Conservation (phyloP, 64 coral and sea anemone species). For the Orbicella faveolata region DNA sequence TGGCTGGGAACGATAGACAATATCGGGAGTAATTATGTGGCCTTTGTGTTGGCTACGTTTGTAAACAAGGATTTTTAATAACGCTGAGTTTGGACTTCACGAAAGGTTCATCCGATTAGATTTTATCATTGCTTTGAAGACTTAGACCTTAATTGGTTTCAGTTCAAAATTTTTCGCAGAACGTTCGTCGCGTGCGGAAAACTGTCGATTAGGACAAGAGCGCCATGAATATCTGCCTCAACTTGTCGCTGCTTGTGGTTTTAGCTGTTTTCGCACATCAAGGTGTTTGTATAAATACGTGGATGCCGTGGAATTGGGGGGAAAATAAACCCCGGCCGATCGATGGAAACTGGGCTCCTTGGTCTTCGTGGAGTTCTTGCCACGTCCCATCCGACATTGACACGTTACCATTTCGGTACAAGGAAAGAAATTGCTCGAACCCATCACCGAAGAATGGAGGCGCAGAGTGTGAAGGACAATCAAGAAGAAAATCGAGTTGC, state of each 20-base stretch:
- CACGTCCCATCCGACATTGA: slow-evolving; percentile 27
- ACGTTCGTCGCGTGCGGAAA: neutral
- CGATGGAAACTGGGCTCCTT: slow-evolving; percentile 78
- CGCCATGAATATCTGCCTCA: neutral
- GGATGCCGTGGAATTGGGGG: slow-evolving; percentile 53
- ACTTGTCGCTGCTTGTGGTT: neutral
- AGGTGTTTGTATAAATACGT: slow-evolving; percentile 12
- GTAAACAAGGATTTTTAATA: slow-evolving; percentile 17
- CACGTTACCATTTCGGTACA: slow-evolving; percentile 75
- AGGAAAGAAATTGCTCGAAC: slow-evolving; percentile 75
- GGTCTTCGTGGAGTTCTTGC: slow-evolving; percentile 81
- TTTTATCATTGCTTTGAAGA: neutral
- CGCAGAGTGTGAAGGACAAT: slow-evolving; percentile 51
- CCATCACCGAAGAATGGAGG: slow-evolving; percentile 71
- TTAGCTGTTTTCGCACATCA: neutral
- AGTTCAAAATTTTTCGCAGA: neutral
- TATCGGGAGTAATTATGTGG: neutral
- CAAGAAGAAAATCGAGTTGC: slow-evolving; percentile 46
- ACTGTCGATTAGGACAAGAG: neutral
- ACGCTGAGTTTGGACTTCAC: neutral
- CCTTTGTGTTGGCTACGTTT: neutral
- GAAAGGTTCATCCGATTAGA: neutral
- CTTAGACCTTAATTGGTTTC: neutral
- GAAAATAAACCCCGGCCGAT: slow-evolving; percentile 42
- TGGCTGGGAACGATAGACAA: neutral